Percentiles rank a stretch among this genome's conserved stretches.
Evolutionary conservation across 2,888 invertebrate genomes (phyloP).

Genomic region (Hermaeophaga mercurialis): DNA sequence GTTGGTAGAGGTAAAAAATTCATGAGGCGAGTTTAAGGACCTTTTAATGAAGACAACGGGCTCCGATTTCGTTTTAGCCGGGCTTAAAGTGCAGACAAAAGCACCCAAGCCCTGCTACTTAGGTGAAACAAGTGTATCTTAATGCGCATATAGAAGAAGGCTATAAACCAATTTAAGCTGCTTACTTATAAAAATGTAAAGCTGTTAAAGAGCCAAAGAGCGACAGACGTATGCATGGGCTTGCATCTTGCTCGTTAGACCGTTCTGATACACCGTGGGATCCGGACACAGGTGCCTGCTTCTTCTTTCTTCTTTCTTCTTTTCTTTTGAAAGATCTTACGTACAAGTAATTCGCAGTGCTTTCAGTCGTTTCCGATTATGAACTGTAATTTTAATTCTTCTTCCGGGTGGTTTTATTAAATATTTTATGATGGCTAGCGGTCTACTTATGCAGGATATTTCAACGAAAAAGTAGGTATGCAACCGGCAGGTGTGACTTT

Average conservation of each 20-base stretch:
- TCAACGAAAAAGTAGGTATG: too few relatives aligned
- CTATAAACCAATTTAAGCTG: constrained; percentile 43
- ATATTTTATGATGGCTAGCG: constrained; percentile 1
- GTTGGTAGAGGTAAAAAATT: too few relatives aligned
- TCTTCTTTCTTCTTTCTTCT: constrained; percentile 19
- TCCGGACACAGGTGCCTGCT: constrained; percentile 45
- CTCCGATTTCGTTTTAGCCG: constrained; percentile 1
- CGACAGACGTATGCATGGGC: constrained; percentile 37
- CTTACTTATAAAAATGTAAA: constrained; percentile 42
- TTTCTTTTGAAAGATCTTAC: constrained; percentile 12
- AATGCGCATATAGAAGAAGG: constrained; percentile 34
- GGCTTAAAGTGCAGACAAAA: constrained; percentile 1
- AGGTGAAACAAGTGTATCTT: constrained; percentile 31
- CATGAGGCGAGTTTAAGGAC: too few relatives aligned
- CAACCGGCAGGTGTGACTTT: too few relatives aligned
- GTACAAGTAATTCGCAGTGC: constrained; percentile 23
- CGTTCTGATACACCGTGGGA: constrained; percentile 47
- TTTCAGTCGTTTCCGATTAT: constrained; percentile 23
- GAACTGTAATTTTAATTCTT: constrained; percentile 16
- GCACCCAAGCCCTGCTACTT: constrained; percentile 14
- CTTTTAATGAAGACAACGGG: neutral
- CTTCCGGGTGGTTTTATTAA: constrained; percentile 17
- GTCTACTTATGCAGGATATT: too few relatives aligned
- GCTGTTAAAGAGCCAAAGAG: constrained; percentile 40
- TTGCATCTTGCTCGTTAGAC: constrained; percentile 26